phyloP scores from a whole-genome alignment of 1,140 invertebrate genomes.

The Lamellibrachia luymesi region DNA sequence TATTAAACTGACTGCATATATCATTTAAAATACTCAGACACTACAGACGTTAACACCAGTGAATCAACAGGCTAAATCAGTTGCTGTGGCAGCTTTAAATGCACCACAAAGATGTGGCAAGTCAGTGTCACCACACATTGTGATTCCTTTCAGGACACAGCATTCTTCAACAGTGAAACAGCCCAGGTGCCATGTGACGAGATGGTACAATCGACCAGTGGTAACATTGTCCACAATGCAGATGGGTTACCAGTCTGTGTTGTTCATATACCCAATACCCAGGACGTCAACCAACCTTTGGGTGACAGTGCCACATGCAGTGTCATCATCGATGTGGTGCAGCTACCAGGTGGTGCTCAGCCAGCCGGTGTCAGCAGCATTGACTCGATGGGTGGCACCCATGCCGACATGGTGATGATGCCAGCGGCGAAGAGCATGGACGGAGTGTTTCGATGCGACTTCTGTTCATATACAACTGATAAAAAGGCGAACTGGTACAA shows the following conservation, averaged over 20 bases:
- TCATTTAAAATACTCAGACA: too few relatives aligned
- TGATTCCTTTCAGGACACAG: background rate
- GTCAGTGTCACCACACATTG: too few relatives aligned
- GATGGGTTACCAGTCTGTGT: background rate
- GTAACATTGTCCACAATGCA: background rate
- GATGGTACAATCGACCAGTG: background rate
- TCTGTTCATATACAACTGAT: constrained; percentile 45
- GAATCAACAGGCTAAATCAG: too few relatives aligned
- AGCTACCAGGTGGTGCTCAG: background rate
- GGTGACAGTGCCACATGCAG: background rate
- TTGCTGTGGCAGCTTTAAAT: too few relatives aligned
- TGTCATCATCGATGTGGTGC: background rate
- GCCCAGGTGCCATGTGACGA: background rate
- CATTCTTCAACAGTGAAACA: background rate
- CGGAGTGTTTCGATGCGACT: constrained; percentile 31
- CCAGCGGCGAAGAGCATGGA: background rate
- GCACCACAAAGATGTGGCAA: too few relatives aligned
- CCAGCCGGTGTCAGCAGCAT: background rate
- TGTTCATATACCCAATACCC: background rate
- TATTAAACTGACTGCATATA: too few relatives aligned
- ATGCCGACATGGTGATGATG: background rate
- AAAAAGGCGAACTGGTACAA: constrained; percentile 50
- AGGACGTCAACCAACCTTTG: background rate
- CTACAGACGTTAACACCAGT: too few relatives aligned
- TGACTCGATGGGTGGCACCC: background rate